phyloP scores from a whole-genome alignment of 37 sponge, comb jelly and placozoan genomes.

The Agelas oroides region DNA sequence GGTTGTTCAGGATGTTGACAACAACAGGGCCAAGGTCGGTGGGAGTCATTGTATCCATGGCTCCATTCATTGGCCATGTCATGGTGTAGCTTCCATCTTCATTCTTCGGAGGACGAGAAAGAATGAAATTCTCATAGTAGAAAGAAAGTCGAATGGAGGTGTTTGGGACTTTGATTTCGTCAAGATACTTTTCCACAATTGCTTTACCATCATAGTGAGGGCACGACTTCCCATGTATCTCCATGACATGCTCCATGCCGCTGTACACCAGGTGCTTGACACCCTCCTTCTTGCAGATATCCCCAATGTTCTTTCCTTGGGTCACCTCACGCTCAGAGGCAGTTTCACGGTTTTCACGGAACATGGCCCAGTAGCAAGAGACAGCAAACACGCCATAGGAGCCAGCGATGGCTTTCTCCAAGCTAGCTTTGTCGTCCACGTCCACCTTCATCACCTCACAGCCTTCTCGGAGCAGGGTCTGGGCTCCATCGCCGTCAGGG shows the following conservation, averaged over 20 bases:
- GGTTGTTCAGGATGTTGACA: constrained; percentile 41
- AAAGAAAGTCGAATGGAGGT: constrained; percentile 34
- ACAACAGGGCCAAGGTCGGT: constrained; percentile 56
- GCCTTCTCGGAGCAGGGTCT: constrained; percentile 12
- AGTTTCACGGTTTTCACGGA: too few relatives aligned
- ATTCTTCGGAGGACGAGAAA: constrained; percentile 2
- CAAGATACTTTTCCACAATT: constrained; percentile 45
- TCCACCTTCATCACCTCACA: constrained; percentile 42
- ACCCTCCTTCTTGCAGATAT: constrained; percentile 48
- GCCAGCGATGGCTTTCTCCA: too few relatives aligned
- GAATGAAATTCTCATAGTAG: constrained; percentile 59
- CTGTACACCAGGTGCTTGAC: constrained; percentile 70
- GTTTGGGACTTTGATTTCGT: constrained; percentile 1
- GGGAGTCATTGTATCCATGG: constrained; percentile 49
- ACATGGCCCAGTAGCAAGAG: too few relatives aligned
- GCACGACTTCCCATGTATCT: constrained; percentile 15
- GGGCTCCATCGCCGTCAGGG: constrained; percentile 29
- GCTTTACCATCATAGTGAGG: constrained; percentile 63
- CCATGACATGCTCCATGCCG: constrained; percentile 48
- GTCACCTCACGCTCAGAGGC: too few relatives aligned
- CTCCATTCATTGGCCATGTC: constrained; percentile 50
- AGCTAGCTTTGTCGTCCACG: constrained; percentile 22
- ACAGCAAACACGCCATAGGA: too few relatives aligned
- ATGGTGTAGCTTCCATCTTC: constrained; percentile 42
- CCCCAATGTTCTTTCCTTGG: constrained; percentile 43